Evolutionary conservation across 2,797 vertebrate genomes (phyloP), one percentile per base, ranked within the genome.

Genomic region (Pseudomugil tenellus): DNA sequence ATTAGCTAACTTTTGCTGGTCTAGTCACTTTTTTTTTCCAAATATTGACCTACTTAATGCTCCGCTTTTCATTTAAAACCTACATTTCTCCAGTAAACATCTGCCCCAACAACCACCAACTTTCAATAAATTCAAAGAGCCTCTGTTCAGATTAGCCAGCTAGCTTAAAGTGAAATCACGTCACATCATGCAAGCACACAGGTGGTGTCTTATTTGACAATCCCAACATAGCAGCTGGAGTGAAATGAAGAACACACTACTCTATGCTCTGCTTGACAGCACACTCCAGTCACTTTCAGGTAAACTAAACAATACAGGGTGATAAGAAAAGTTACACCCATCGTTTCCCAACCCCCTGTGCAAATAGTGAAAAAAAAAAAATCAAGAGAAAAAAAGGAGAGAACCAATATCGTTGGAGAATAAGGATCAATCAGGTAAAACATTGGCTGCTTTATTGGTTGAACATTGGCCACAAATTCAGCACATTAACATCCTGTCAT

Each of bases 251-350:
- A 23, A 23, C n/a, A 28, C 41, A 35, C 61, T 46, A 10, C 54
- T 35, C 43, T 48, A 32, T 0, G 1, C 53, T 66, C 57, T 63
- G 2, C 48, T 63, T 52, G 62, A 26, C 43, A 10, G 35, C 60
- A 61, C 63, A 70, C 79, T 79, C 66, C 71, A 60, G 74, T 23
- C 26, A 32, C 75, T 83, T 21, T 43, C 56, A 66, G 48, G 54
- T 28, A 23, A 28, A 77, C 64, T 51, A 73, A 81, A 86, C 60
- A 72, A 67, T 46, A 67, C 29, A 3, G n/a, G 48, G 49, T 3
- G 76, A 87, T 86, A 84, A 81, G 57, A 48, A 58, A 67, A 58
- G 81, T 72, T 71, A 65, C 84, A 74, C 77, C 72, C 72, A 54
- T 32, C 14, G 48, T 74, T 66, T 67, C 67, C 60, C 66, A n/a